These are phyloP conservation scores for Romanogobio albipinnatus DNA, from an alignment of 2,113 vertebrate genomes.

Conservation along the genomic window DNA sequence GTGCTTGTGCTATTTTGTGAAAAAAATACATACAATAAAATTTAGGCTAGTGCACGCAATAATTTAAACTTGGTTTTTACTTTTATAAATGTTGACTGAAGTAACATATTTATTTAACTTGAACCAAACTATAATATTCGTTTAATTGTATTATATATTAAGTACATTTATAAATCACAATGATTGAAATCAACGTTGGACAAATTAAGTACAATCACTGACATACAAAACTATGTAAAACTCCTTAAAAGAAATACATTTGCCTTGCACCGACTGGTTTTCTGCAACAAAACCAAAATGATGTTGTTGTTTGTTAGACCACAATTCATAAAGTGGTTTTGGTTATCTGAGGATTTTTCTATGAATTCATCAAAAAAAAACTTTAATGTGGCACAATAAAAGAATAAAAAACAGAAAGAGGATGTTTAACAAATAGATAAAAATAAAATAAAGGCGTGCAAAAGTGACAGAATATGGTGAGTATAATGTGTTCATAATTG, in stretches of 20 bases:
- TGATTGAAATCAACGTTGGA: neutral
- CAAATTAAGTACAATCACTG: neutral
- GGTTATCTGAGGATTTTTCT: too few species aligned
- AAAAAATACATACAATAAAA: too few species aligned
- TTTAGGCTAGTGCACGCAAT: too few species aligned
- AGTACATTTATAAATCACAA: neutral
- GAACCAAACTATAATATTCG: neutral
- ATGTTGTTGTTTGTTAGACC: too few species aligned
- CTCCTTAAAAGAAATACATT: neutral
- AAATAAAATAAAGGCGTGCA: too few species aligned
- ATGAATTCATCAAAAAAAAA: too few species aligned
- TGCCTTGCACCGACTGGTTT: neutral
- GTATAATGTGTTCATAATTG: neutral
- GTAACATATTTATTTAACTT: neutral
- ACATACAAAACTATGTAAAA: neutral
- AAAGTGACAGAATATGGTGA: neutral
- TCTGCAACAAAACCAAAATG: too few species aligned
- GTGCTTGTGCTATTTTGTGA: too few species aligned
- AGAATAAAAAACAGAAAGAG: too few species aligned
- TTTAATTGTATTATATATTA: neutral
- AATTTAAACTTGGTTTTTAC: neutral
- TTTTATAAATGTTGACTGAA: neutral
- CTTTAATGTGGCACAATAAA: too few species aligned
- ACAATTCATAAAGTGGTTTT: too few species aligned
- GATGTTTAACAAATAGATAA: too few species aligned